Percentiles rank a stretch among this genome's conserved stretches.
These are phyloP conservation scores for Darevskia mixta DNA, from an alignment of 2,797 vertebrate genomes.

Conservation along the genomic window DNA sequence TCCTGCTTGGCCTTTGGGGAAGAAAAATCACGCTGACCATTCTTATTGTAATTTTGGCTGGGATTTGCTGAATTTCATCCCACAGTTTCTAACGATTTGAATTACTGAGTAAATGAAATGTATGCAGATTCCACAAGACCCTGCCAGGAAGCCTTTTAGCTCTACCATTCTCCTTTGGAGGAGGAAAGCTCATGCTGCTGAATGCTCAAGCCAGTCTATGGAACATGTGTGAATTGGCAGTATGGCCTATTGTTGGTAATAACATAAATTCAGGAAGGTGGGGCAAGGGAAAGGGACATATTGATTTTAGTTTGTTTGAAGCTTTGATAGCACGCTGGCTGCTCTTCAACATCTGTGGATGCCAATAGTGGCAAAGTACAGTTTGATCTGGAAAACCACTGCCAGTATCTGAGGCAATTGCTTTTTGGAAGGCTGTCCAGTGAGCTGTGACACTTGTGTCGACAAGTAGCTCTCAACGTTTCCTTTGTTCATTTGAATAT, in stretches of 20 bases:
- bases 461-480: constrained; percentile 2
- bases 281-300: neutral
- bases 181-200: neutral
- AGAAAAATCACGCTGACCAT: neutral
- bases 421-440: neutral
- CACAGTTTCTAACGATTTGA: constrained; percentile 29
- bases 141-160: neutral
- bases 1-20: neutral
- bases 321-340: constrained; percentile 33
- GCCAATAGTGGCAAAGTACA: constrained; percentile 7
- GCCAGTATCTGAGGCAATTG: constrained; percentile 19
- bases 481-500: constrained; percentile 30
- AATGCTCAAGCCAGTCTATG: constrained; percentile 12
- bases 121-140: constrained; percentile 11
- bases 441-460: constrained; percentile 46
- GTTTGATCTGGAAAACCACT: constrained; percentile 1
- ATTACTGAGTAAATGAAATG: constrained; percentile 26
- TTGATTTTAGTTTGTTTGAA: constrained; percentile 43
- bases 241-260: neutral
- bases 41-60: neutral
- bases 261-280: constrained; percentile 18
- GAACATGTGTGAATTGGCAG: neutral
- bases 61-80: constrained; percentile 19
- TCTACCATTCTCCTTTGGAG: neutral
- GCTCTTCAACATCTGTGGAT: constrained; percentile 31